Conservation (phyloP, 2,888 invertebrate species). For the Nipponacmea schrenckii region DNA sequence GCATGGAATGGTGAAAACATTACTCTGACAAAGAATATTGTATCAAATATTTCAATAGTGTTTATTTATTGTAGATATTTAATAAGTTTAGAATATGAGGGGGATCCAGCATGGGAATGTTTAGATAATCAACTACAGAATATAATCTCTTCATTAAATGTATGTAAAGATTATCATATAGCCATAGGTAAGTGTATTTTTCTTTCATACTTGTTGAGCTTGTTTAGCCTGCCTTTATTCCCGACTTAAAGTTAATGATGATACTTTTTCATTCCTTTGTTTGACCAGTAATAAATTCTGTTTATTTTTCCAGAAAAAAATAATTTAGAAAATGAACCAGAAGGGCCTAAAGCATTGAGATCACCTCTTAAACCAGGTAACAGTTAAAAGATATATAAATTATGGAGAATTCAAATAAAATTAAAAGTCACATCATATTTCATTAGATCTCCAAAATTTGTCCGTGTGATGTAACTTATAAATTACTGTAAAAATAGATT, state of each 20-base stretch:
- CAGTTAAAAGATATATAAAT: neutral
- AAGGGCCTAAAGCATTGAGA: neutral
- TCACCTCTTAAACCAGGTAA: slow-evolving; percentile 1
- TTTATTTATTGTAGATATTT: slow-evolving; percentile 53
- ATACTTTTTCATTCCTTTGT: no score
- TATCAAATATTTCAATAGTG: neutral
- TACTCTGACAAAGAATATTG: no score
- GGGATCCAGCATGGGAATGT: slow-evolving; percentile 97
- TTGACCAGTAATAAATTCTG: no score
- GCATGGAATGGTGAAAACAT: no score
- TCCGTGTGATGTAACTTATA: no score
- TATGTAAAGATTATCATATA: slow-evolving; percentile 76
- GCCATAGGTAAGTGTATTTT: slow-evolving; percentile 41
- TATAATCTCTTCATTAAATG: slow-evolving; percentile 69
- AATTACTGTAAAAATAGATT: no score
- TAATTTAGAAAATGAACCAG: neutral
- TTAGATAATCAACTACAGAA: slow-evolving; percentile 86
- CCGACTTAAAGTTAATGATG: neutral
- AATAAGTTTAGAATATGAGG: slow-evolving; percentile 71
- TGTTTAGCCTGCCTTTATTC: neutral
- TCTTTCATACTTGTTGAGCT: no score
- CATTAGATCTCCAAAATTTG: no score
- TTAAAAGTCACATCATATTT: no score
- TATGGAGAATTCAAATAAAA: neutral
- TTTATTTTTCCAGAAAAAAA: neutral